Conservation (phyloP, 1,140 invertebrate species). For the Agrypnia vestita region DNA sequence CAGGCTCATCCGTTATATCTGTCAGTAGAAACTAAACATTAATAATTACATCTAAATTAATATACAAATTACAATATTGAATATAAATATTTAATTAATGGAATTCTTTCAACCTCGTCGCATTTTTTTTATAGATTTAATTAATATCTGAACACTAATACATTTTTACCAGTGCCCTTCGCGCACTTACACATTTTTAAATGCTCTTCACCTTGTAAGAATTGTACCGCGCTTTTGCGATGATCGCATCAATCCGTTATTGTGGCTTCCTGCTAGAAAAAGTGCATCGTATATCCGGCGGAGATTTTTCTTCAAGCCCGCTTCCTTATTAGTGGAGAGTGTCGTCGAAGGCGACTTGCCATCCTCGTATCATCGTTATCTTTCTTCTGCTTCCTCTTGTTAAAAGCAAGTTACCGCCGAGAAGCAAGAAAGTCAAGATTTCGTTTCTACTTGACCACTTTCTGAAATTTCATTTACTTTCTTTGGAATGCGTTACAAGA, state of each 20-base stretch:
- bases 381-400: not conserved
- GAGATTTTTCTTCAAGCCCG: not conserved
- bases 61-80: no score
- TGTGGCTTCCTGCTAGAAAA: constrained; percentile 19
- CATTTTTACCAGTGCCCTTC: no score
- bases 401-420: constrained; percentile 15
- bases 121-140: no score
- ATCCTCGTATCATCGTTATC: constrained; percentile 1
- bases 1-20: no score
- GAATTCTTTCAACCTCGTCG: no score
- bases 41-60: no score
- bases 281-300: not conserved
- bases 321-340: not conserved
- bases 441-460: not conserved
- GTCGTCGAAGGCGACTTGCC: not conserved
- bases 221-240: no score
- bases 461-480: constrained; percentile 22
- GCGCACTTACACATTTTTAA: no score
- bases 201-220: no score
- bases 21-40: no score
- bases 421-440: not conserved
- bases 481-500: not conserved
- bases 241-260: not conserved
- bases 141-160: no score
- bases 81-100: no score